Percentiles rank a stretch among this genome's conserved stretches.
Evolutionary conservation across 2,113 vertebrate species (phyloP).

Genomic region (Cyanocitta stelleri): DNA sequence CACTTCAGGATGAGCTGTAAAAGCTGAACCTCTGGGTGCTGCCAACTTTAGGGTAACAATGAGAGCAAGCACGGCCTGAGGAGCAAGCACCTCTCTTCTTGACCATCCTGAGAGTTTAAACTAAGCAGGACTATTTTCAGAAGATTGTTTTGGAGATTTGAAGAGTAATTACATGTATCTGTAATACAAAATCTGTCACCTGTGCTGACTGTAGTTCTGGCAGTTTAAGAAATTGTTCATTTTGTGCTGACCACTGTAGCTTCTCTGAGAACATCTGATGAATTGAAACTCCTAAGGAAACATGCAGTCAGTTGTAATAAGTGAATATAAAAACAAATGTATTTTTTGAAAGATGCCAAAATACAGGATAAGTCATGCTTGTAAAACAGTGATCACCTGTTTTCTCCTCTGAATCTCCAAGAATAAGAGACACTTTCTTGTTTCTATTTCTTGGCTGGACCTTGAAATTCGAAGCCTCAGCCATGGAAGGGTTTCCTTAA

Average conservation of each 20-base stretch:
- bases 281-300: background rate
- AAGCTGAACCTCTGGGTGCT: background rate
- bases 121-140: background rate
- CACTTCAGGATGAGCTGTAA: background rate
- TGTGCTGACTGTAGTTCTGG: background rate
- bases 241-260: background rate
- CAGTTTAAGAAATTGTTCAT: background rate
- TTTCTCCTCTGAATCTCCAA: background rate
- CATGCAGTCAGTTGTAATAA: background rate
- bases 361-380: background rate
- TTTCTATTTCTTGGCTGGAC: background rate
- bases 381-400: background rate
- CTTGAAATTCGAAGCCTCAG: background rate
- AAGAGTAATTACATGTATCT: background rate
- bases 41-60: background rate
- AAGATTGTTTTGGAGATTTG: background rate
- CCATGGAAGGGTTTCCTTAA: background rate
- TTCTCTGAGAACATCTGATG: background rate
- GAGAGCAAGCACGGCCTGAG: background rate
- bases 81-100: background rate
- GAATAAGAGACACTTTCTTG: background rate
- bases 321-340: background rate
- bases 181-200: background rate
- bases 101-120: background rate
- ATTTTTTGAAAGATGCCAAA: background rate